Percentiles rank a stretch among this genome's conserved stretches.
Conservation (phyloP, 2,113 vertebrate genomes). For the Polyodon spathula region DNA sequence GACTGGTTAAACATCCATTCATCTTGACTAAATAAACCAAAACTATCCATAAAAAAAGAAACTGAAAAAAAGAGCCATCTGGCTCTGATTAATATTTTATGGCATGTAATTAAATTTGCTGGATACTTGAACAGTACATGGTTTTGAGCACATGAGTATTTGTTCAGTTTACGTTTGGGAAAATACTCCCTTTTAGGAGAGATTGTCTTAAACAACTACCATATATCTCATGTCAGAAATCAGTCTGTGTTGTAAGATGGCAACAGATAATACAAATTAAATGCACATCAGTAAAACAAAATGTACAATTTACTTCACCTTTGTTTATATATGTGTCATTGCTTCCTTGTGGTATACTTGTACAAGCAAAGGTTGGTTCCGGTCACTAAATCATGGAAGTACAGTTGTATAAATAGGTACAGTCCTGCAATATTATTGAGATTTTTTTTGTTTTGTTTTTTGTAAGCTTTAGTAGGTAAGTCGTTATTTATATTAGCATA, state of each 20-base stretch:
- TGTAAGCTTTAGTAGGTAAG: too few species aligned
- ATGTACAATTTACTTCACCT: conserved; percentile 13
- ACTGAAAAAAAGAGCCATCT: conserved; percentile 54
- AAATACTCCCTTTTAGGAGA: conserved; percentile 25
- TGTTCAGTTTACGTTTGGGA: conserved; percentile 30
- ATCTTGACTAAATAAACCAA: conserved; percentile 59
- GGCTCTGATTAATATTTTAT: conserved; percentile 61
- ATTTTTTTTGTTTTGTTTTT: too few species aligned
- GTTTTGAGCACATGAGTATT: conserved; percentile 20
- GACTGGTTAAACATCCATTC: conserved; percentile 47
- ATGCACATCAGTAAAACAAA: conserved; percentile 40
- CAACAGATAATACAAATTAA: conserved; percentile 55
- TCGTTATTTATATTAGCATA: too few species aligned
- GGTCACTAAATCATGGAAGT: too few species aligned
- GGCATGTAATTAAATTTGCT: conserved; percentile 53
- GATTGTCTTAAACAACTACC: conserved; percentile 43
- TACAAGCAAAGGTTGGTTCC: neutral
- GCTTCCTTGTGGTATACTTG: conserved; percentile 29
- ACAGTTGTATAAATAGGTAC: too few species aligned
- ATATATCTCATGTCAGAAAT: conserved; percentile 43
- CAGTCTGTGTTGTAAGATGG: conserved; percentile 44
- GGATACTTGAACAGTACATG: conserved; percentile 39
- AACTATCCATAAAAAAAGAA: conserved; percentile 56
- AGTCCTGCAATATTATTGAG: too few species aligned
- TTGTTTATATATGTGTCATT: conserved; percentile 34